Percentiles rank a stretch among this genome's conserved stretches.
Evolutionary conservation across 2,113 vertebrate genomes (phyloP).

Genomic region (Blennius ocellaris): DNA sequence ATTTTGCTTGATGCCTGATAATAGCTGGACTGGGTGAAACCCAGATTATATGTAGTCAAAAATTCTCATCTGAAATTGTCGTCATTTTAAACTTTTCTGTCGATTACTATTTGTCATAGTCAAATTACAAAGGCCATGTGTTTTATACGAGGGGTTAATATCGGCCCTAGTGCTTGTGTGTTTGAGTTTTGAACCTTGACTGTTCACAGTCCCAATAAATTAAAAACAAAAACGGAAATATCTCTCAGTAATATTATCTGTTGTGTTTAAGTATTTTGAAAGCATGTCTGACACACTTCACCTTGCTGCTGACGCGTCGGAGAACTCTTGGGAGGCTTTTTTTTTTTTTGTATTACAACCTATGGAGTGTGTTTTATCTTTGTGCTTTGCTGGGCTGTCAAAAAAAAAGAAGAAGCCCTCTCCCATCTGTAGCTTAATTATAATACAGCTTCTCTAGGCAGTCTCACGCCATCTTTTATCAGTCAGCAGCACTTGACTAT

Average conservation of each 20-base stretch:
- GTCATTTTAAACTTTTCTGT: too few species aligned
- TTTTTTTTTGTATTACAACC: slow-evolving; percentile 34
- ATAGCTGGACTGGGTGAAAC: too few species aligned
- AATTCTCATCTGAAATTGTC: too few species aligned
- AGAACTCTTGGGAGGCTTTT: slow-evolving; percentile 35
- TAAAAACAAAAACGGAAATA: too few species aligned
- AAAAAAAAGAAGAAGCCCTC: slow-evolving; percentile 4
- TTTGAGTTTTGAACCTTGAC: background rate
- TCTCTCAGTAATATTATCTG: too few species aligned
- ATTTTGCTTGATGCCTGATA: too few species aligned
- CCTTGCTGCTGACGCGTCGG: slow-evolving; percentile 12
- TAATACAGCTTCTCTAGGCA: slow-evolving; percentile 44
- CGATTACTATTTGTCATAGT: too few species aligned
- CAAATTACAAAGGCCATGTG: too few species aligned
- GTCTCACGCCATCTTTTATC: slow-evolving; percentile 54
- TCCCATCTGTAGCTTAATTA: slow-evolving; percentile 57
- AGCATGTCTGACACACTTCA: slow-evolving; percentile 2
- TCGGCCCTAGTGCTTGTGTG: too few species aligned
- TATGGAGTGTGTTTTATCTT: slow-evolving; percentile 44
- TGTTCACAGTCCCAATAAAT: too few species aligned
- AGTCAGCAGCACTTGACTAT: slow-evolving; percentile 62
- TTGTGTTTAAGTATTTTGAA: slow-evolving; percentile 1
- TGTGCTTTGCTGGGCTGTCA: slow-evolving; percentile 63
- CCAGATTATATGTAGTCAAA: too few species aligned
- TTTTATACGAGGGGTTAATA: too few species aligned